These are phyloP conservation scores for Heliothis virescens DNA, from an alignment of 1,140 invertebrate genomes.

Conservation along the genomic window DNA sequence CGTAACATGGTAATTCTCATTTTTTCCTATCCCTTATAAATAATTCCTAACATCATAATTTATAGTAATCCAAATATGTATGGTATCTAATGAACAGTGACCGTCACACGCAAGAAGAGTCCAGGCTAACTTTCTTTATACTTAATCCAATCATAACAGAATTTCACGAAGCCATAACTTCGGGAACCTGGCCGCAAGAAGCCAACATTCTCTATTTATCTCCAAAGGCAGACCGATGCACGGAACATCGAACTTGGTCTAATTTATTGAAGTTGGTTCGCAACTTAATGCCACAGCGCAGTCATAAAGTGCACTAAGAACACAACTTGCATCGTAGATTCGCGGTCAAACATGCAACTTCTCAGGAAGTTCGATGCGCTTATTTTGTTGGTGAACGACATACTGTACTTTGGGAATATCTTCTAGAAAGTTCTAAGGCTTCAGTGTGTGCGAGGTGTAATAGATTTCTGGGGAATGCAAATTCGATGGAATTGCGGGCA, in stretches of 20 bases:
- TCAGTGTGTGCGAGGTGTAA: too few relatives aligned
- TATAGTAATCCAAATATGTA: too few relatives aligned
- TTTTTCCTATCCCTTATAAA: too few relatives aligned
- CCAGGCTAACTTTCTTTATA: neutral
- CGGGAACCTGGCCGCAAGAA: neutral
- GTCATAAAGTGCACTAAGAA: conserved; percentile 27
- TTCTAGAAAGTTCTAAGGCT: neutral
- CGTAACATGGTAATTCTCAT: too few relatives aligned
- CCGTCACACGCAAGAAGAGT: too few relatives aligned
- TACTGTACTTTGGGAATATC: neutral
- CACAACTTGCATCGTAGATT: conserved; percentile 33
- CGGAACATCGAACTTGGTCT: conserved; percentile 11
- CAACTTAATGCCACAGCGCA: conserved; percentile 1
- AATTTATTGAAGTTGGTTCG: conserved; percentile 24
- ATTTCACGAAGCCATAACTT: neutral
- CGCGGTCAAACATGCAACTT: conserved; percentile 17
- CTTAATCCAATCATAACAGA: neutral
- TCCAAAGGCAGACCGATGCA: conserved; percentile 2
- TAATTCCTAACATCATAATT: too few relatives aligned
- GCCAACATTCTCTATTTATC: conserved; percentile 9
- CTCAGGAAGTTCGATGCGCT: neutral
- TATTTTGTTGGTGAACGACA: conserved; percentile 12
- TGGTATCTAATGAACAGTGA: too few relatives aligned
- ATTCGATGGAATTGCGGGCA: too few relatives aligned
- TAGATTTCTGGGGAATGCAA: too few relatives aligned